Evolutionary conservation across 2,113 vertebrate genomes (phyloP).

Genomic region (Pluvialis apricaria): DNA sequence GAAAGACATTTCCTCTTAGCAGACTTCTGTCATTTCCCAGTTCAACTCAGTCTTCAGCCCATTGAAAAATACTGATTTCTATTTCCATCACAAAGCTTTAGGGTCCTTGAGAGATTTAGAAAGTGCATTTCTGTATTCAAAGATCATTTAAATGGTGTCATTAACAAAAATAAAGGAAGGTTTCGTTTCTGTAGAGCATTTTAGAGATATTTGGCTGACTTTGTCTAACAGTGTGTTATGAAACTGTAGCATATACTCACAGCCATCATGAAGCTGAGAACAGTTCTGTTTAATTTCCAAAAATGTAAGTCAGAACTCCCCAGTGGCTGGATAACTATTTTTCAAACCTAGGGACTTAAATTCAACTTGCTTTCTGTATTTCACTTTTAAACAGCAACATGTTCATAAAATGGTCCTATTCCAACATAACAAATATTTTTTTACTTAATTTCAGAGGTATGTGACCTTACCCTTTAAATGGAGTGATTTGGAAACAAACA

Average conservation of each 20-base stretch:
- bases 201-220: background rate
- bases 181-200: background rate
- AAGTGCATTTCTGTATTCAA: background rate
- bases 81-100: background rate
- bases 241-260: background rate
- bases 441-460: background rate
- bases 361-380: background rate
- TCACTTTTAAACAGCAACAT: background rate
- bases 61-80: background rate
- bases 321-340: background rate
- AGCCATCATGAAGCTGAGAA: background rate
- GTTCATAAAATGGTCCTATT: background rate
- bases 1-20: background rate
- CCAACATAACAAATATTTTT: background rate
- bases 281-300: background rate
- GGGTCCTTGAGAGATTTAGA: background rate
- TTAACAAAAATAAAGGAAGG: background rate
- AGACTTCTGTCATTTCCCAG: background rate
- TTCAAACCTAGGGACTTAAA: background rate
- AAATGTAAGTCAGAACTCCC: background rate
- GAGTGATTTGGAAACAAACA: background rate
- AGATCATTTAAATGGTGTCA: background rate
- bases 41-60: background rate
- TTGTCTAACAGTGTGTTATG: background rate
- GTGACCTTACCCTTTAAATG: background rate